Conservation (phyloP, 2,888 invertebrate genomes). For the Drosophila peninsularis region DNA sequence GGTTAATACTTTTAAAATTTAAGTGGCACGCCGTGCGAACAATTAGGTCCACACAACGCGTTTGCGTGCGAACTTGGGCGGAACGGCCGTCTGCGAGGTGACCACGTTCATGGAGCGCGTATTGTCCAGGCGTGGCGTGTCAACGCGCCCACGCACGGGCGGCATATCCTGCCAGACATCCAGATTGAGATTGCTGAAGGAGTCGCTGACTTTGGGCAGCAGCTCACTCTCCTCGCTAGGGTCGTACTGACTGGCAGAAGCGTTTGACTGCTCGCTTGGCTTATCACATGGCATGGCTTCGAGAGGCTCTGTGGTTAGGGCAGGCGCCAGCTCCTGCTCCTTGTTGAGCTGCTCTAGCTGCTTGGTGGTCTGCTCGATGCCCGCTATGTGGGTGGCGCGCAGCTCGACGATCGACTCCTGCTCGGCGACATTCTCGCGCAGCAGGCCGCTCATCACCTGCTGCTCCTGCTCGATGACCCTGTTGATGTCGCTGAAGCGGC, state of each 20-base stretch:
- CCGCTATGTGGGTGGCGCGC: slow-evolving; percentile 77
- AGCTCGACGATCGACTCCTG: slow-evolving; percentile 80
- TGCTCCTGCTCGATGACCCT: slow-evolving; percentile 82
- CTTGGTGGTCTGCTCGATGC: slow-evolving; percentile 83
- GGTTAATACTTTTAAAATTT: slow-evolving; percentile 34
- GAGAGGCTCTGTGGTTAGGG: slow-evolving; percentile 11
- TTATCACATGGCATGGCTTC: background rate
- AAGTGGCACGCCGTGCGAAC: background rate
- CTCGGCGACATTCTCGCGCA: slow-evolving; percentile 73
- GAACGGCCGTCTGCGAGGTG: slow-evolving; percentile 60
- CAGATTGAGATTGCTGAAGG: slow-evolving; percentile 80
- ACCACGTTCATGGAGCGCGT: slow-evolving; percentile 72
- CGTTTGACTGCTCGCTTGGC: background rate
- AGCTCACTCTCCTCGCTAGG: slow-evolving; percentile 14
- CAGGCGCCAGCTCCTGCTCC: slow-evolving; percentile 42
- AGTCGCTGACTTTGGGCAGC: slow-evolving; percentile 57
- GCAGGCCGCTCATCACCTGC: slow-evolving; percentile 41
- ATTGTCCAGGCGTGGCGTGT: slow-evolving; percentile 60
- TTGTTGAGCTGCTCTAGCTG: slow-evolving; percentile 81
- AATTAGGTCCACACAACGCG: slow-evolving; percentile 81
- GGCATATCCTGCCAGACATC: slow-evolving; percentile 71
- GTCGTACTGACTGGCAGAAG: slow-evolving; percentile 6
- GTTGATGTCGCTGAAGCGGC: slow-evolving; percentile 83
- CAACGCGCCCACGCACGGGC: slow-evolving; percentile 47
- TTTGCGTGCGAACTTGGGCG: slow-evolving; percentile 82